A percentile compares a stretch with the other conserved stretches of the same genome.
Evolutionary conservation across 2,888 invertebrate species (phyloP).

Genomic region (Drosophila ezoana): DNA sequence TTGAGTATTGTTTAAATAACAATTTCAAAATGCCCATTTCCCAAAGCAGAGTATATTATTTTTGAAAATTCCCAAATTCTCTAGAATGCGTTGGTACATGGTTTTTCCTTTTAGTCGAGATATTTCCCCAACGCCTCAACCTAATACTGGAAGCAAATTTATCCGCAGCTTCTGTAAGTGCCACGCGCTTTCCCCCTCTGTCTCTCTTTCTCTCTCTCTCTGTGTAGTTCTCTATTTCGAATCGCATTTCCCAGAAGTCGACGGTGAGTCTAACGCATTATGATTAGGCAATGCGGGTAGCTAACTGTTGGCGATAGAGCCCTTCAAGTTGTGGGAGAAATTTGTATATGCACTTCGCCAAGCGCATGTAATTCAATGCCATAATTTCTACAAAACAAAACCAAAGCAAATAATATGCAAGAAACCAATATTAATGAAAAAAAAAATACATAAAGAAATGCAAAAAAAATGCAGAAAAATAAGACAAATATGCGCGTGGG

Average conservation of each 20-base stretch:
- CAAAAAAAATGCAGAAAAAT: slow-evolving; percentile 29
- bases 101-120: not conserved
- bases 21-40: too few species aligned
- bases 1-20: too few species aligned
- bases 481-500: slow-evolving; percentile 61
- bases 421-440: slow-evolving; percentile 28
- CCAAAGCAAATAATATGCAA: slow-evolving; percentile 58
- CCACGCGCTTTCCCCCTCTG: slow-evolving; percentile 13
- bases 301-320: slow-evolving; percentile 33
- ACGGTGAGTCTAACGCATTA: slow-evolving; percentile 43
- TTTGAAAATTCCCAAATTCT: too few species aligned
- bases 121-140: not conserved
- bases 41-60: too few species aligned
- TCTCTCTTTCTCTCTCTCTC: not conserved
- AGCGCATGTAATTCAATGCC: slow-evolving; percentile 68
- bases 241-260: slow-evolving; percentile 1
- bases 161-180: slow-evolving; percentile 35
- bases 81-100: not conserved
- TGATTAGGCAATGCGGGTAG: slow-evolving; percentile 55
- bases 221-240: not conserved
- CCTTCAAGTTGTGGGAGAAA: slow-evolving; percentile 63
- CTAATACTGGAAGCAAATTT: too few species aligned
- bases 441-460: slow-evolving; percentile 21
- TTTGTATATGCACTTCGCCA: slow-evolving; percentile 25
- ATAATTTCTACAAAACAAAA: slow-evolving; percentile 53